Evolutionary conservation across 2,113 vertebrate genomes (phyloP).

Genomic region (Neogobius melanostomus): DNA sequence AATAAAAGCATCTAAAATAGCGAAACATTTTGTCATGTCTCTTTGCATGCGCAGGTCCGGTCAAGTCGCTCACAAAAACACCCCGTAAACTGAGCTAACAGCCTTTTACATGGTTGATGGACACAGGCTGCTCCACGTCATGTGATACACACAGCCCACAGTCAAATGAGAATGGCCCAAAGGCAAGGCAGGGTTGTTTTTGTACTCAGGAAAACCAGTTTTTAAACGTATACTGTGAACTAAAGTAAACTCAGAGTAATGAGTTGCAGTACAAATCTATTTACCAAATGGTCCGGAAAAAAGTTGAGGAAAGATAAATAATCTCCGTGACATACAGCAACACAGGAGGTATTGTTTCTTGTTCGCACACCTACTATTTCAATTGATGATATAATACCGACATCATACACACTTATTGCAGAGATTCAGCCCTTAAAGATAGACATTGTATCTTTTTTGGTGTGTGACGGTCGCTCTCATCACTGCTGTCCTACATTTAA

Average conservation of each 20-base stretch:
- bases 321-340: too few relatives aligned
- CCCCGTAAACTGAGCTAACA: not conserved
- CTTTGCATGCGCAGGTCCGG: not conserved
- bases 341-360: too few relatives aligned
- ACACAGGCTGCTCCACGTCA: not conserved
- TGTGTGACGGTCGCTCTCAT: conserved; percentile 32
- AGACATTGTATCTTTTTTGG: too few relatives aligned
- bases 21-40: not conserved
- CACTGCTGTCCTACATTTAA: conserved; percentile 32
- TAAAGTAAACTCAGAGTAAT: too few relatives aligned
- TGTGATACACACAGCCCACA: conserved; percentile 14
- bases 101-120: not conserved
- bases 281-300: too few relatives aligned
- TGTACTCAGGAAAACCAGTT: conserved; percentile 22
- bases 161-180: conserved; percentile 11
- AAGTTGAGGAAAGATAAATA: too few relatives aligned
- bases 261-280: too few relatives aligned
- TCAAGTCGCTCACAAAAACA: not conserved
- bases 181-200: conserved; percentile 2
- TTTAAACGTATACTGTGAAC: conserved; percentile 2
- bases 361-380: too few relatives aligned
- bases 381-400: too few relatives aligned
- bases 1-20: not conserved
- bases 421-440: too few relatives aligned
- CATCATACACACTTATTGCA: too few relatives aligned